Evolutionary conservation across 2,888 invertebrate species (phyloP).

Genomic region (Tuta absoluta): DNA sequence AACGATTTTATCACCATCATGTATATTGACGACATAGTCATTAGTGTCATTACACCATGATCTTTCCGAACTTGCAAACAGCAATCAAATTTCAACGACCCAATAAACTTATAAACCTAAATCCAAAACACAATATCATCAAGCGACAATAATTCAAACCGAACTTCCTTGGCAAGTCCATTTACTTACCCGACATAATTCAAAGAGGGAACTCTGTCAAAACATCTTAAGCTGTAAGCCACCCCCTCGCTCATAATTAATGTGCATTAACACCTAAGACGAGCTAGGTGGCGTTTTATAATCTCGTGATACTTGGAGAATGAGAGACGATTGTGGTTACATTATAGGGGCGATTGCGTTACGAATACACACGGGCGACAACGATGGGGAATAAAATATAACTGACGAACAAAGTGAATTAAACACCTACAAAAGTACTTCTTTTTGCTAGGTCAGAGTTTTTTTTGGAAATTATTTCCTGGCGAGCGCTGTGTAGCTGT

Average conservation of each 20-base stretch:
- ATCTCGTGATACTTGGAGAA: conserved; percentile 51
- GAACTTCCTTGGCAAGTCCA: conserved; percentile 43
- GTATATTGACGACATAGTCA: background rate
- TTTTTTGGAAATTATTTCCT: too few relatives aligned
- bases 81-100: conserved; percentile 6
- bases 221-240: conserved; percentile 54
- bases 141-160: conserved; percentile 39
- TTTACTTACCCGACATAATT: conserved; percentile 57
- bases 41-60: background rate
- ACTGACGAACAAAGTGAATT: background rate
- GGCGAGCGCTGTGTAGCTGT: too few relatives aligned
- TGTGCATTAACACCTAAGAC: conserved; percentile 71
- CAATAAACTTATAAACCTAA: conserved; percentile 24
- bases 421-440: too few relatives aligned
- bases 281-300: conserved; percentile 60
- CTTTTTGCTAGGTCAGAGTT: too few relatives aligned
- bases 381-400: background rate
- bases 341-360: conserved; percentile 57
- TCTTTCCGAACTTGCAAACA: background rate
- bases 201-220: conserved; percentile 61
- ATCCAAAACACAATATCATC: conserved; percentile 26
- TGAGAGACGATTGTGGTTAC: conserved; percentile 56
- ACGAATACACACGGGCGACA: conserved; percentile 46
- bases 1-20: background rate
- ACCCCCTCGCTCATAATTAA: conserved; percentile 60